Percentiles rank a stretch among this genome's conserved stretches.
Conservation (phyloP, 2,113 vertebrate species). For the Mola mola region DNA sequence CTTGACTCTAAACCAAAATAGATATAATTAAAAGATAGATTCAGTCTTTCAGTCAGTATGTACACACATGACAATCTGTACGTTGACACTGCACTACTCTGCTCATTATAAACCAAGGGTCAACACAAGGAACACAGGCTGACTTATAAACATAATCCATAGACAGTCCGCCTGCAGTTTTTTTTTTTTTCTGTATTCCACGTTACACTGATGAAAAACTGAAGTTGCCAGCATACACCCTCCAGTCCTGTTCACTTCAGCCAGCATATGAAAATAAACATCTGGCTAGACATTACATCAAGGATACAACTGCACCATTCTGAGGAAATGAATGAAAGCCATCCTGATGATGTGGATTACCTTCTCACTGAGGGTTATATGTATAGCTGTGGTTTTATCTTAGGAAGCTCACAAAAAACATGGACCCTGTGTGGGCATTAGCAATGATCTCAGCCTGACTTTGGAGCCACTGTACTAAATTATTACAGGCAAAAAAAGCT, state of each 20-base stretch:
- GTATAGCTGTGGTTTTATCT: too few species aligned
- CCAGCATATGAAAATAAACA: slow-evolving; percentile 36
- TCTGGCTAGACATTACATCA: slow-evolving; percentile 37
- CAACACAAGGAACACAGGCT: slow-evolving; percentile 4
- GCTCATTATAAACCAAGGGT: too few species aligned
- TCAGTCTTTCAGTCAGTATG: slow-evolving; percentile 28
- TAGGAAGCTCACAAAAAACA: too few species aligned
- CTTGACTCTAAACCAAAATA: slow-evolving; percentile 46
- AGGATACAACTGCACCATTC: too few species aligned
- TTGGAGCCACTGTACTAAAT: too few species aligned
- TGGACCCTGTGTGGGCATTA: too few species aligned
- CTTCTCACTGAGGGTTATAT: not conserved
- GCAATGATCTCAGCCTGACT: too few species aligned
- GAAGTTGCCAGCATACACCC: too few species aligned
- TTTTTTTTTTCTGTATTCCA: slow-evolving; percentile 16
- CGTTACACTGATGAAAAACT: slow-evolving; percentile 1
- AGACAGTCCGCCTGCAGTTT: slow-evolving; percentile 3
- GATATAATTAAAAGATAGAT: slow-evolving; percentile 54
- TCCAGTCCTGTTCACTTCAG: too few species aligned
- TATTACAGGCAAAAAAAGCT: too few species aligned
- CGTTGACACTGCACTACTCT: not conserved
- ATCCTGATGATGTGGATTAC: slow-evolving; percentile 1
- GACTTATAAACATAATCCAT: slow-evolving; percentile 17
- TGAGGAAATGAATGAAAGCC: too few species aligned
- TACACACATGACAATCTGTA: not conserved